phyloP scores from a whole-genome alignment of 2,113 vertebrate species.

The Istiophorus platypterus region DNA sequence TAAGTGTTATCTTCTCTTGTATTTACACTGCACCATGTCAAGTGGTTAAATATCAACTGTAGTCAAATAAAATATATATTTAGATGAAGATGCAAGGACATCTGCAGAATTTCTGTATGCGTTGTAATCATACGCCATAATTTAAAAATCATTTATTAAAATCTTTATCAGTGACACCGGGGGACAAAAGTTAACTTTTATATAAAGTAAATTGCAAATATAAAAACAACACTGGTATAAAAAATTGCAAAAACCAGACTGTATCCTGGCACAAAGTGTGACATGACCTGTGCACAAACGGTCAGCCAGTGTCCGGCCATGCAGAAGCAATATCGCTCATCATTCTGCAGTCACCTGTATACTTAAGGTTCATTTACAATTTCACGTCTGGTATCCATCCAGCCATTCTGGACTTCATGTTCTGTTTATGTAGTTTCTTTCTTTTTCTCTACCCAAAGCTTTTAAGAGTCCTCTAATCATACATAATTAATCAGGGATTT shows the following conservation, averaged over 20 bases:
- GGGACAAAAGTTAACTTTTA: not conserved
- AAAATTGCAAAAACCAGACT: constrained; percentile 17
- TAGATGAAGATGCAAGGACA: constrained; percentile 1
- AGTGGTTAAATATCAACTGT: constrained; percentile 21
- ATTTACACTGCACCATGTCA: constrained; percentile 28
- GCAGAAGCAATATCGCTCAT: constrained; percentile 73
- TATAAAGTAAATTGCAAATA: not conserved
- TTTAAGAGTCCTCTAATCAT: constrained; percentile 85
- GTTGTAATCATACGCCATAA: not conserved
- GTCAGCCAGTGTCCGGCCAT: constrained; percentile 56
- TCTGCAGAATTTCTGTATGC: not conserved
- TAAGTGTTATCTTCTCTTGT: constrained; percentile 35
- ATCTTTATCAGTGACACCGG: not conserved
- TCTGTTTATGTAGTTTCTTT: constrained; percentile 82
- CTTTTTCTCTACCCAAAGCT: constrained; percentile 80
- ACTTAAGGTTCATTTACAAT: constrained; percentile 82
- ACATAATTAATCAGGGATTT: constrained; percentile 84
- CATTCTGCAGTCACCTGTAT: constrained; percentile 80
- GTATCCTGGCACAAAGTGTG: constrained; percentile 34
- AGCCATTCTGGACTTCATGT: constrained; percentile 74
- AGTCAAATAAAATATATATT: constrained; percentile 16
- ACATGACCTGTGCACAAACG: constrained; percentile 57
- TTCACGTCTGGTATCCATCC: constrained; percentile 79
- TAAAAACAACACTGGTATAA: constrained; percentile 16
- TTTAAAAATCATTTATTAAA: not conserved